A percentile compares a stretch with the other conserved stretches of the same genome.
Conservation (phyloP, 30 jellyfish, hydroid and myxozoan genomes). For the Calvadosia cruxmelitensis region DNA sequence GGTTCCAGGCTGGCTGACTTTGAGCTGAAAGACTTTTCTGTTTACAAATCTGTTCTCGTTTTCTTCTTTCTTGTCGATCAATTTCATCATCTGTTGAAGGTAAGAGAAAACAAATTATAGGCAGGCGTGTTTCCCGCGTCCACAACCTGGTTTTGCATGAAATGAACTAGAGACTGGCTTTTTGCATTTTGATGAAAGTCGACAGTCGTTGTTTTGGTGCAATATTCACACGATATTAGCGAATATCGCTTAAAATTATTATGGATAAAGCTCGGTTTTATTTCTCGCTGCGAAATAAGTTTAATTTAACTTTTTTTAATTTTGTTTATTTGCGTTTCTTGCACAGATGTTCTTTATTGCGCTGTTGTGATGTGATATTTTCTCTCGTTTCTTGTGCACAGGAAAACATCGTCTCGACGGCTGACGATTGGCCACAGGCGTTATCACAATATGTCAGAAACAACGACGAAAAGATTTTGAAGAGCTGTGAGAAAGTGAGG, state of each 20-base stretch:
- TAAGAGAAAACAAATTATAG: not conserved
- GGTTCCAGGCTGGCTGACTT: slow-evolving; percentile 38
- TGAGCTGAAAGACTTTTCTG: slow-evolving; percentile 48
- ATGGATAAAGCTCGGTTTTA: too few species aligned
- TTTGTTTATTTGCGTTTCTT: not conserved
- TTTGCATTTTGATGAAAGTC: too few species aligned
- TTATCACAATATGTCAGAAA: slow-evolving; percentile 65
- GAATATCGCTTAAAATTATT: too few species aligned
- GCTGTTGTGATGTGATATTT: not conserved
- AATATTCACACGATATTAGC: too few species aligned
- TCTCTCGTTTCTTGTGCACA: not conserved
- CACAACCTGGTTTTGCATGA: too few species aligned
- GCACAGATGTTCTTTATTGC: not conserved
- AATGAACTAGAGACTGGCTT: too few species aligned
- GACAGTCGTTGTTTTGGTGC: too few species aligned
- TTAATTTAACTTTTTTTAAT: too few species aligned
- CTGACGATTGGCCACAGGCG: slow-evolving; percentile 71
- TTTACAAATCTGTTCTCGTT: slow-evolving; percentile 66
- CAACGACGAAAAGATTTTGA: slow-evolving; percentile 71
- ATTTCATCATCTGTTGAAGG: slow-evolving; percentile 82
- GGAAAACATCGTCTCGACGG: slow-evolving; percentile 39
- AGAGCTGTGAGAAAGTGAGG: slow-evolving; percentile 69
- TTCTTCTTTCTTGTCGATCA: slow-evolving; percentile 60
- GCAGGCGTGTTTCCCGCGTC: too few species aligned
- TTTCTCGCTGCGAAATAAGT: too few species aligned